Conservation (phyloP, 2,113 vertebrate species). For the Eretmochelys imbricata region DNA sequence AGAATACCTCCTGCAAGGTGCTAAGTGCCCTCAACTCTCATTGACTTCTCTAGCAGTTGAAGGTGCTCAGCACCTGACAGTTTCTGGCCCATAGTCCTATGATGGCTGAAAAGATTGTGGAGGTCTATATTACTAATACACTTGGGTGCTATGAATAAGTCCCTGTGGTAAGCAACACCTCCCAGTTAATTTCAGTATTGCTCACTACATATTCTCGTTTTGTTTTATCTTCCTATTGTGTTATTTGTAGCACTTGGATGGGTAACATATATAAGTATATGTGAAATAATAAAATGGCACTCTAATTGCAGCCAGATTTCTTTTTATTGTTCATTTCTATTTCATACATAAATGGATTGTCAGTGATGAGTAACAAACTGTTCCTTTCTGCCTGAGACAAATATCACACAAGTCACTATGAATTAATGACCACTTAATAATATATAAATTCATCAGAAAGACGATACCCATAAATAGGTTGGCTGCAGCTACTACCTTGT, state of each 20-base stretch:
- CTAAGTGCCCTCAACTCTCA: not conserved
- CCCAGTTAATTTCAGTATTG: not conserved
- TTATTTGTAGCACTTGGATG: not conserved
- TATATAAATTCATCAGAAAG: fast-evolving
- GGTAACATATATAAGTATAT: not conserved
- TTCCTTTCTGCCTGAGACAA: not conserved
- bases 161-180: not conserved
- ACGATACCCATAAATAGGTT: fast-evolving
- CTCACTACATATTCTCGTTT: not conserved
- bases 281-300: not conserved
- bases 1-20: not conserved
- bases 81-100: not conserved
- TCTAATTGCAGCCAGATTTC: not conserved
- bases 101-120: not conserved
- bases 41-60: not conserved
- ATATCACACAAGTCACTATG: not conserved
- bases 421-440: not conserved
- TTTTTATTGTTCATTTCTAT: not conserved
- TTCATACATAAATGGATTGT: not conserved
- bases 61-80: not conserved
- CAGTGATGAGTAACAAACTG: not conserved
- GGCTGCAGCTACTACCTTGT: fast-evolving
- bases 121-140: not conserved
- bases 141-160: not conserved
- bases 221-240: not conserved